Evolutionary conservation across 2,113 vertebrate genomes (phyloP).

Genomic region (Narcine bancroftii): DNA sequence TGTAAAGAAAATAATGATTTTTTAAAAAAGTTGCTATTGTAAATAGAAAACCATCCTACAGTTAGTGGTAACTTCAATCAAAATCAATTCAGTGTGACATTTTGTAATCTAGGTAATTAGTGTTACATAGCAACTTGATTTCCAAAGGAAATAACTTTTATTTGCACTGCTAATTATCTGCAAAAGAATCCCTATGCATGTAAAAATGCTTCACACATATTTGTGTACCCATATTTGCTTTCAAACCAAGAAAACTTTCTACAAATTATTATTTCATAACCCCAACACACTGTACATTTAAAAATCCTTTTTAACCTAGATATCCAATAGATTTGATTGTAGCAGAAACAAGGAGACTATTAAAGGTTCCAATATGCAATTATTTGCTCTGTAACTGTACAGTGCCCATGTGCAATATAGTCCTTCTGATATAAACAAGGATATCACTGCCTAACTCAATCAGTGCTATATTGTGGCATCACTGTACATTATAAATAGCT

Average conservation of each 20-base stretch:
- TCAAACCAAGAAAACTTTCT: neutral
- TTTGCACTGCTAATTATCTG: neutral
- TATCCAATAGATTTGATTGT: conserved; percentile 2
- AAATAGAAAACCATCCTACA: neutral
- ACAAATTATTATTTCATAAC: neutral
- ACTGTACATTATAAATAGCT: conserved; percentile 8
- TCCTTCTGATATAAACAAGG: neutral
- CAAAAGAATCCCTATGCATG: neutral
- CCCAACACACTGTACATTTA: neutral
- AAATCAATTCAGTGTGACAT: neutral
- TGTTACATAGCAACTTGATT: neutral
- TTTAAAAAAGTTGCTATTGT: neutral
- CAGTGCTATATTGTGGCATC: neutral
- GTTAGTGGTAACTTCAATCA: neutral
- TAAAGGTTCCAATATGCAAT: neutral
- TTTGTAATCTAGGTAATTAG: too few species aligned
- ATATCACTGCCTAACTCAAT: neutral
- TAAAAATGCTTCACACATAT: neutral
- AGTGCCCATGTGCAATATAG: conserved; percentile 34
- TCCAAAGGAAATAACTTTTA: neutral
- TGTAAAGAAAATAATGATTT: neutral
- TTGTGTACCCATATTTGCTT: neutral
- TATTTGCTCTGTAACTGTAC: neutral
- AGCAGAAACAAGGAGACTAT: neutral
- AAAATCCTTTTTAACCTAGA: neutral